phyloP scores from a whole-genome alignment of 64 coral and sea anemone genomes.

The Trachythela sp. region DNA sequence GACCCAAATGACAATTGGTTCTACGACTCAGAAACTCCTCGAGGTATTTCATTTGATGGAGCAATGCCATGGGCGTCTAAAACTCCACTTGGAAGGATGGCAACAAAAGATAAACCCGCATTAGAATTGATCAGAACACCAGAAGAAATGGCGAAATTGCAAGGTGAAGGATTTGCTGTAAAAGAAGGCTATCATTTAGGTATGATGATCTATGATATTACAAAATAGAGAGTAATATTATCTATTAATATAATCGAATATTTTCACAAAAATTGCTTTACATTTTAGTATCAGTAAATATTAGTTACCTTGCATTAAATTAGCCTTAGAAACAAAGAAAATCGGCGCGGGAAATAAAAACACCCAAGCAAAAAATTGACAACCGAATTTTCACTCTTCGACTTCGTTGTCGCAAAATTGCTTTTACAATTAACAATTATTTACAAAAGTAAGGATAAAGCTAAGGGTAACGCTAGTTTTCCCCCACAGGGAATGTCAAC shows the following conservation, averaged over 20 bases:
- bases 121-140: slow-evolving; percentile 16
- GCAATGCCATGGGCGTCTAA: slow-evolving; percentile 18
- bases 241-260: not conserved
- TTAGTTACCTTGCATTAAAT: not conserved
- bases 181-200: slow-evolving; percentile 25
- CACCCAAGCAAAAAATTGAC: not conserved
- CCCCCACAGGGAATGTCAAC: not conserved
- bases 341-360: not conserved
- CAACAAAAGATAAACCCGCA: not conserved
- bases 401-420: not conserved
- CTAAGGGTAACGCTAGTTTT: not conserved
- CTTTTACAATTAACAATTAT: not conserved
- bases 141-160: not conserved
- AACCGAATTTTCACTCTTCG: not conserved
- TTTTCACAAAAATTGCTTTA: not conserved
- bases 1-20: not conserved
- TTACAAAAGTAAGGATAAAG: too few relatives aligned
- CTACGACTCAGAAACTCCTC: slow-evolving; percentile 1
- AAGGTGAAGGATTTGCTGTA: slow-evolving; percentile 2
- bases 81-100: not conserved
- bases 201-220: not conserved
- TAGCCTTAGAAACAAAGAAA: not conserved
- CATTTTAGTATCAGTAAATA: not conserved
- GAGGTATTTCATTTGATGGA: not conserved
- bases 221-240: not conserved